Percentiles rank a stretch among this genome's conserved stretches.
Conservation (phyloP, 2,113 vertebrate species). For the Lepus timidus region DNA sequence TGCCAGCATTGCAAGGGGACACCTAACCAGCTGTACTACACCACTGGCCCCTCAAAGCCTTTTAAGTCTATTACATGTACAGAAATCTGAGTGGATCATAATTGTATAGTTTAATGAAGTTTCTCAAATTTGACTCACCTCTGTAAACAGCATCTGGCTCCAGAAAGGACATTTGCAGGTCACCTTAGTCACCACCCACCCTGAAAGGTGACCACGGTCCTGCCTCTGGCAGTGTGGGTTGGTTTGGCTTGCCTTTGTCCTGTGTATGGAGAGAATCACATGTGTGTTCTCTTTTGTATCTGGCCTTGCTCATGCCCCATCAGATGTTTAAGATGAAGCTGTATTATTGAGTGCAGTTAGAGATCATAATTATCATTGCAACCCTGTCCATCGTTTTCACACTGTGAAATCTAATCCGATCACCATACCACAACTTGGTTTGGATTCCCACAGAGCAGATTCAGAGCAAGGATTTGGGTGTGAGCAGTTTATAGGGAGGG, state of each 20-base stretch:
- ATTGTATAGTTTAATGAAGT: neutral
- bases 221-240: neutral
- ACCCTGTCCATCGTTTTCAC: neutral
- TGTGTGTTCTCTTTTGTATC: neutral
- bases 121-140: neutral
- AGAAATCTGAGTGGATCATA: neutral
- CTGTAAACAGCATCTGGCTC: neutral
- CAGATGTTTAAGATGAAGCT: neutral
- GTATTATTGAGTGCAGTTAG: neutral
- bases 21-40: too few relatives aligned
- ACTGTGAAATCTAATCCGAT: neutral
- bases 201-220: neutral
- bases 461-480: neutral
- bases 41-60: too few relatives aligned
- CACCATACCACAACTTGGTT: accelerated
- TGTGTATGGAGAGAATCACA: neutral
- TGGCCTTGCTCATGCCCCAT: neutral
- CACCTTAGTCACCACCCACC: neutral
- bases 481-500: neutral
- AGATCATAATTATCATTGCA: neutral
- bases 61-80: neutral
- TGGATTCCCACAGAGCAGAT: neutral
- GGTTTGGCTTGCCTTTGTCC: neutral
- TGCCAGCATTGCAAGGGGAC: too few relatives aligned
- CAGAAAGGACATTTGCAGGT: neutral